Evolutionary conservation across 2,113 vertebrate species (phyloP).

Genomic region (Steatornis caripensis): DNA sequence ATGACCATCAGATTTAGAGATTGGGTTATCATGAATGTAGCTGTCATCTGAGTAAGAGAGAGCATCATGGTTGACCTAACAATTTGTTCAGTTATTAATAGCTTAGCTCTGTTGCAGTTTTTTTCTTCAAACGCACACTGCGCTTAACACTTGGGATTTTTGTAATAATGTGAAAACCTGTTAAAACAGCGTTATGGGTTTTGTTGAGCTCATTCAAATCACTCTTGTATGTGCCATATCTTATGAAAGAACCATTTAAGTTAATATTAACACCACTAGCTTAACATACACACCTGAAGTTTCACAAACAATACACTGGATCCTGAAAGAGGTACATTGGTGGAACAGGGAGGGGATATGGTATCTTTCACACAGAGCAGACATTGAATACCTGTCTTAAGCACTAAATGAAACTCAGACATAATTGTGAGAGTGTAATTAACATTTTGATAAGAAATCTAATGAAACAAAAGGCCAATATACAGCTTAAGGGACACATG

Average conservation of each 20-base stretch:
- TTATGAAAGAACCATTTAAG: neutral
- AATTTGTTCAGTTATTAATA: neutral
- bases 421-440: neutral
- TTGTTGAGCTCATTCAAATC: neutral
- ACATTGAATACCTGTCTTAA: neutral
- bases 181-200: neutral
- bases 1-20: neutral
- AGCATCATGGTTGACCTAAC: neutral
- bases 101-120: neutral
- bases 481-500: neutral
- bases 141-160: neutral
- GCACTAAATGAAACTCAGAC: neutral
- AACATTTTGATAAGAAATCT: neutral
- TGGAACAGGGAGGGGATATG: neutral
- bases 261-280: neutral
- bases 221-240: neutral
- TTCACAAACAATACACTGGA: neutral
- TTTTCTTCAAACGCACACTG: neutral
- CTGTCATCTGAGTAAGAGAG: neutral
- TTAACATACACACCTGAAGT: neutral
- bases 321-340: neutral
- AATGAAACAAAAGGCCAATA: neutral
- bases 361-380: neutral
- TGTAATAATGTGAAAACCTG: neutral
- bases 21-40: neutral